Percentiles rank a stretch among this genome's conserved stretches.
These are phyloP conservation scores for Osmerus eperlanus DNA, from an alignment of 2,113 vertebrate genomes.

Conservation along the genomic window DNA sequence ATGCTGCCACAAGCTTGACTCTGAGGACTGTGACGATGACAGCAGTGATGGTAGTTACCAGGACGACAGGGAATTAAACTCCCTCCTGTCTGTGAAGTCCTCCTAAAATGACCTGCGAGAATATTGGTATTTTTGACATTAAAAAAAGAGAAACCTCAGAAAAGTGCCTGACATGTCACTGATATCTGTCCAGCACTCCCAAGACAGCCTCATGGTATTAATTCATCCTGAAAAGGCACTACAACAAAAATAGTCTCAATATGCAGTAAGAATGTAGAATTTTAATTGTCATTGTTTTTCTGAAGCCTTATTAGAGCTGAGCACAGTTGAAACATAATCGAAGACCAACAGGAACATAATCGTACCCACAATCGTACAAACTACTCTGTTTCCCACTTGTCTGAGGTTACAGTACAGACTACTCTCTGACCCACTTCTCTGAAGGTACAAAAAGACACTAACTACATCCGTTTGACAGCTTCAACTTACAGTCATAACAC, in stretches of 20 bases:
- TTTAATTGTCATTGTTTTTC: too few relatives aligned
- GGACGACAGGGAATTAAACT: constrained; percentile 47
- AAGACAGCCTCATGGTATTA: too few relatives aligned
- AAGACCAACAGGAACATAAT: too few relatives aligned
- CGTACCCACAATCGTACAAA: too few relatives aligned
- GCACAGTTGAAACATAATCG: too few relatives aligned
- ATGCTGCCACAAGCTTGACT: constrained; percentile 60
- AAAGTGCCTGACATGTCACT: not conserved
- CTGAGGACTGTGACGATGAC: constrained; percentile 22
- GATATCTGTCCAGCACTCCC: not conserved
- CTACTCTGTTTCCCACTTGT: too few relatives aligned
- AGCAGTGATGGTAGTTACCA: constrained; percentile 44
- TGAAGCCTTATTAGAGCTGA: too few relatives aligned
- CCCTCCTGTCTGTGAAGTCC: constrained; percentile 26
- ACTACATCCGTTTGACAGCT: not conserved
- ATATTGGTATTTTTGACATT: constrained; percentile 9
- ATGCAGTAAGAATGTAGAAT: too few relatives aligned
- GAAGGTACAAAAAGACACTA: too few relatives aligned
- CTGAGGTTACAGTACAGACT: too few relatives aligned
- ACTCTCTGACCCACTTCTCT: not conserved
- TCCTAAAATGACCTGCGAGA: constrained; percentile 8
- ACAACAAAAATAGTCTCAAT: too few relatives aligned
- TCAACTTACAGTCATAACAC: constrained; percentile 9
- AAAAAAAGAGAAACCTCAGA: constrained; percentile 3
- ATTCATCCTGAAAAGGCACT: too few relatives aligned